phyloP scores from a whole-genome alignment of 2,888 invertebrate species.

The Cosmia pyralina region DNA sequence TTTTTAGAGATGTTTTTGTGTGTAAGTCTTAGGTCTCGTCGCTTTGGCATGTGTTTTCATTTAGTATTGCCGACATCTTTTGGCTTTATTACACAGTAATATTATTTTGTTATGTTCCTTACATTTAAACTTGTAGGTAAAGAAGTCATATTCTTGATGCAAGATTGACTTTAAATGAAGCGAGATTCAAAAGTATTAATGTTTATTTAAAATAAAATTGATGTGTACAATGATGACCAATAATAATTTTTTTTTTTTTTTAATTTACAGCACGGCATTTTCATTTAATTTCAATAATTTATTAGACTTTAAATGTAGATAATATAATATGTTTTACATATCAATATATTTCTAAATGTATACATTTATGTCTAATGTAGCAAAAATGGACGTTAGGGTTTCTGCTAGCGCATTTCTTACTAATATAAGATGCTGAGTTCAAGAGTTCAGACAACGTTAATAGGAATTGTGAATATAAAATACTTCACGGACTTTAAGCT shows the following conservation, averaged over 20 bases:
- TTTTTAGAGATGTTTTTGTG: slow-evolving; percentile 4
- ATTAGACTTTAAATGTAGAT: slow-evolving; percentile 56
- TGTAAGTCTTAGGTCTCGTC: slow-evolving; percentile 37
- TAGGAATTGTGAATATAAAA: slow-evolving; percentile 20
- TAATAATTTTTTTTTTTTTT: neutral
- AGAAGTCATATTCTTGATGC: slow-evolving; percentile 39
- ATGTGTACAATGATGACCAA: neutral
- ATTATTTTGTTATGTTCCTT: slow-evolving; percentile 13
- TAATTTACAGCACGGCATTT: slow-evolving; percentile 12
- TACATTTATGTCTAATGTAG: slow-evolving; percentile 62
- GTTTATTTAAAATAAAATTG: slow-evolving; percentile 1
- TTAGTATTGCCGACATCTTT: slow-evolving; percentile 26
- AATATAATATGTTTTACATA: slow-evolving; percentile 52
- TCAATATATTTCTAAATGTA: slow-evolving; percentile 64
- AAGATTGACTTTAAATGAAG: slow-evolving; percentile 43
- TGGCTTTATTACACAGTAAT: slow-evolving; percentile 21
- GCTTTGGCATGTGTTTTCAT: slow-evolving; percentile 31
- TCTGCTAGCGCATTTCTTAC: slow-evolving; percentile 66
- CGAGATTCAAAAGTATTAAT: slow-evolving; percentile 27
- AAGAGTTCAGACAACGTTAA: slow-evolving; percentile 22
- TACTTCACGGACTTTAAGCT: slow-evolving; percentile 2
- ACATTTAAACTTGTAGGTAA: slow-evolving; percentile 7
- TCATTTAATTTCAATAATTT: slow-evolving; percentile 39
- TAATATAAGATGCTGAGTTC: slow-evolving; percentile 42
- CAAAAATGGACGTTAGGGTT: slow-evolving; percentile 76